Evolutionary conservation across 2,797 vertebrate species (phyloP), one percentile per base, ranked within the genome.

Genomic region (Rousettus madagascariensis): DNA sequence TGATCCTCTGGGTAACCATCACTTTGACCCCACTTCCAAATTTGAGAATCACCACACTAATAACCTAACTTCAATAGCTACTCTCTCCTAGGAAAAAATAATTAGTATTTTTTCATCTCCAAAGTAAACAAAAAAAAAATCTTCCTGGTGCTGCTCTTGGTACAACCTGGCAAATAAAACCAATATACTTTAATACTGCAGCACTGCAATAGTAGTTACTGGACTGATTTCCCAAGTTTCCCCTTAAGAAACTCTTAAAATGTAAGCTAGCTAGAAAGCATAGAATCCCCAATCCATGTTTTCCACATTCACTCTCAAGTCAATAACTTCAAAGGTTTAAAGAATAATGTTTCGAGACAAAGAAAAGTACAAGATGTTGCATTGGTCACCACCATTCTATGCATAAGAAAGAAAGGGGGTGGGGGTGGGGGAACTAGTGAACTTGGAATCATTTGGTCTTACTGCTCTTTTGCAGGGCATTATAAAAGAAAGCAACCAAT

Each of bases 401-500:
- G 22, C 65, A 28, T 59, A 94, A 83, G 53, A 92, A 94, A 97
- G 88, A 95, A 88, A 68, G 72, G 74, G 49, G 79, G 41, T 3
- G 13, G 74, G 49, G 75, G 41, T 3, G 13, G 43, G 49, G 6
- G 68, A 91, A 82, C 88, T 71, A 94, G 74, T 82, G 88, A 97
- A 97, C 91, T 55, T 91, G 33, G 51, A 92, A 89, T 97, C 94
- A 96, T 93, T 86, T 93, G 92, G 68, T 95, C 95, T 97, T 96
- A 84, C 75, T 43, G 55, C 75, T 87, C 85, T 92, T 96, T 90
- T 87, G 83, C 79, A 97, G 83, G 86, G 79, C 86, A 91, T 96
- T 95, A 97, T 59, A 90, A 59, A 95, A 94, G 95, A 92, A 97
- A 92, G 89, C 69, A 96, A 90, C 90, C 95, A 97, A 96, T 97